Evolutionary conservation across 2,113 vertebrate species (phyloP).

Genomic region (Paralichthys olivaceus): DNA sequence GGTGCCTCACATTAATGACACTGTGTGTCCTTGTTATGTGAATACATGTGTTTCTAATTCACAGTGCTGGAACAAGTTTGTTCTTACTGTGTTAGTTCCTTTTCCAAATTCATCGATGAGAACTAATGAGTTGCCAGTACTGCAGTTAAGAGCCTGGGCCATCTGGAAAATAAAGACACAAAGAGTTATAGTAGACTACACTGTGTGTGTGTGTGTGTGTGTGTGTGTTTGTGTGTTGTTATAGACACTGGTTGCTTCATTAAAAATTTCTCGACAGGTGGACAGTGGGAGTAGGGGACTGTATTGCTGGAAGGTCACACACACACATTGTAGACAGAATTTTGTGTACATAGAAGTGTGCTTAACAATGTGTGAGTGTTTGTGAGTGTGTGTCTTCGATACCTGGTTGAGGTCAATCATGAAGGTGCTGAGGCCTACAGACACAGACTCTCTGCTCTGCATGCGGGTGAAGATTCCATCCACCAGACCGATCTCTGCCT

Average conservation of each 20-base stretch:
- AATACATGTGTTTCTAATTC: constrained; percentile 31
- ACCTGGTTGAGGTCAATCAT: constrained; percentile 98
- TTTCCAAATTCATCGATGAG: constrained; percentile 99
- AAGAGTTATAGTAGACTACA: constrained; percentile 21
- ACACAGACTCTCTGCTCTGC: constrained; percentile 94
- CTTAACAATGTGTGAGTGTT: background rate
- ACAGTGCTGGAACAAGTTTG: constrained; percentile 24
- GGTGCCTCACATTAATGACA: constrained; percentile 30
- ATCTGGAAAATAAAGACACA: constrained; percentile 78
- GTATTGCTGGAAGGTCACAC: constrained; percentile 53
- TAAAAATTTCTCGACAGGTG: constrained; percentile 86
- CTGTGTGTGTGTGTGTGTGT: constrained; percentile 14
- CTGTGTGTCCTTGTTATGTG: constrained; percentile 21
- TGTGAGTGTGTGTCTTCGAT: background rate
- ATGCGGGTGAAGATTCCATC: constrained; percentile 95
- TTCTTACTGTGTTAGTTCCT: constrained; percentile 93
- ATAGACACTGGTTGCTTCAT: constrained; percentile 82
- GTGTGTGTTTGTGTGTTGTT: constrained; percentile 48
- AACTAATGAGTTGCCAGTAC: constrained; percentile 91
- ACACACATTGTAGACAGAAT: background rate
- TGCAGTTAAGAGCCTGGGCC: constrained; percentile 91
- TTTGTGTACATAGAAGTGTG: background rate
- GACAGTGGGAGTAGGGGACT: background rate
- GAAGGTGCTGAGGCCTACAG: constrained; percentile 95
- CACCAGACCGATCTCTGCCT: constrained; percentile 91